phyloP scores from a whole-genome alignment of 2,888 invertebrate genomes.

The Polyommatus icarus region DNA sequence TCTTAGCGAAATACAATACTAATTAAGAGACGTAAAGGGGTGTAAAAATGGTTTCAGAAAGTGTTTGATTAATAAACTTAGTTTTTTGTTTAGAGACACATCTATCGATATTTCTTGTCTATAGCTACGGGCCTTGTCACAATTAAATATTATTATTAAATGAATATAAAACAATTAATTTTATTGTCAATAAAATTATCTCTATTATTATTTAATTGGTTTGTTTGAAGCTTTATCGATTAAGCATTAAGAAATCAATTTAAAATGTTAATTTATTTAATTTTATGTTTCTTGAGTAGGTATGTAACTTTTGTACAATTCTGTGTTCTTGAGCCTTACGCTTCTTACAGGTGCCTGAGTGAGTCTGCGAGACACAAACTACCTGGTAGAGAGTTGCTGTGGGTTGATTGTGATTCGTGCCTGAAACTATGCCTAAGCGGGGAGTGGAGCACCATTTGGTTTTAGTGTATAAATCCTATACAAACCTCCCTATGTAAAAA shows the following conservation, averaged over 20 bases:
- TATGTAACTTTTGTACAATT: too few relatives aligned
- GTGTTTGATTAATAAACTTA: background rate
- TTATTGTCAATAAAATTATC: conserved; percentile 30
- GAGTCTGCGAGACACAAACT: too few relatives aligned
- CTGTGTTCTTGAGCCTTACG: too few relatives aligned
- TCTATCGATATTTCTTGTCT: conserved; percentile 6
- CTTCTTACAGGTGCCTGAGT: too few relatives aligned
- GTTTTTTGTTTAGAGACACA: background rate
- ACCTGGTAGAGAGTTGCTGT: too few relatives aligned
- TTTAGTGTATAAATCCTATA: too few relatives aligned
- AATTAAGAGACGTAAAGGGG: too few relatives aligned
- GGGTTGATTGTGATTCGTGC: too few relatives aligned
- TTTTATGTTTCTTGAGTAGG: background rate
- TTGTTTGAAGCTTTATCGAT: background rate
- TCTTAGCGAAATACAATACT: too few relatives aligned
- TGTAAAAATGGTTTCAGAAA: background rate
- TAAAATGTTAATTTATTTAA: background rate
- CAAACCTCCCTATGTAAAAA: too few relatives aligned
- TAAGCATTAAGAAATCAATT: background rate
- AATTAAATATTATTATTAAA: conserved; percentile 22
- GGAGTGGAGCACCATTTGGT: too few relatives aligned
- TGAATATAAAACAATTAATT: conserved; percentile 26
- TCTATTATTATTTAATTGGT: background rate
- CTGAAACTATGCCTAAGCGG: too few relatives aligned
- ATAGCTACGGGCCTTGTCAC: background rate